A percentile compares a stretch with the other conserved stretches of the same genome.
Evolutionary conservation across 2,797 vertebrate species (phyloP).

Genomic region (Poecilia picta): DNA sequence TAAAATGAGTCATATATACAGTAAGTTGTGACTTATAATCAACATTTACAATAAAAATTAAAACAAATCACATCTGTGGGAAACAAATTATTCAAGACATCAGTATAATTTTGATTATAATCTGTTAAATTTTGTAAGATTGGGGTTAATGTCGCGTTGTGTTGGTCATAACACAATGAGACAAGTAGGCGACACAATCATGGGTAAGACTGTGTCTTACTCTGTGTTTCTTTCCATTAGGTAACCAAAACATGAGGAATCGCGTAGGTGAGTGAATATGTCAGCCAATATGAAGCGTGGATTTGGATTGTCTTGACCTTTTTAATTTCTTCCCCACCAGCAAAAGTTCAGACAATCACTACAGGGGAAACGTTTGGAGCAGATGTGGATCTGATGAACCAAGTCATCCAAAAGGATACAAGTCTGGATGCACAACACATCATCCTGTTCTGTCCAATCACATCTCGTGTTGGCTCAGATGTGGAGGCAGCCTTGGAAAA

Average conservation of each 20-base stretch:
- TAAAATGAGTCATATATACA: too few relatives aligned
- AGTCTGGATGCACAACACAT: not conserved
- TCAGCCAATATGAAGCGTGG: not conserved
- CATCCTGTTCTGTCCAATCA: constrained; percentile 17
- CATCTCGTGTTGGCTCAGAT: not conserved
- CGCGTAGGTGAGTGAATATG: not conserved
- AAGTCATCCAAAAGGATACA: fast-evolving
- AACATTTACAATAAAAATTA: too few relatives aligned
- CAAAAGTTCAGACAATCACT: constrained; percentile 3
- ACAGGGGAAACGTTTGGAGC: constrained; percentile 3
- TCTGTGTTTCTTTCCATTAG: not conserved
- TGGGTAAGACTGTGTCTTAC: not conserved
- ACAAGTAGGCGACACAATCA: too few relatives aligned
- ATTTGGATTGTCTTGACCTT: not conserved
- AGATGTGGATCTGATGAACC: not conserved
- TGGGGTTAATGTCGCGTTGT: too few relatives aligned
- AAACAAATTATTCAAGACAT: too few relatives aligned
- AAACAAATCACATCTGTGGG: too few relatives aligned
- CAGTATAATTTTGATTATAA: too few relatives aligned
- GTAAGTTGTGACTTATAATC: too few relatives aligned
- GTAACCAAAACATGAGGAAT: not conserved
- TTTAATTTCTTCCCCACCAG: not conserved
- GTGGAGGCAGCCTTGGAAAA: not conserved
- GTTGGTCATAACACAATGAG: too few relatives aligned
- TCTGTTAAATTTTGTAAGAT: too few relatives aligned